Conservation (phyloP, 2,113 vertebrate species). For the Sander vitreus region DNA sequence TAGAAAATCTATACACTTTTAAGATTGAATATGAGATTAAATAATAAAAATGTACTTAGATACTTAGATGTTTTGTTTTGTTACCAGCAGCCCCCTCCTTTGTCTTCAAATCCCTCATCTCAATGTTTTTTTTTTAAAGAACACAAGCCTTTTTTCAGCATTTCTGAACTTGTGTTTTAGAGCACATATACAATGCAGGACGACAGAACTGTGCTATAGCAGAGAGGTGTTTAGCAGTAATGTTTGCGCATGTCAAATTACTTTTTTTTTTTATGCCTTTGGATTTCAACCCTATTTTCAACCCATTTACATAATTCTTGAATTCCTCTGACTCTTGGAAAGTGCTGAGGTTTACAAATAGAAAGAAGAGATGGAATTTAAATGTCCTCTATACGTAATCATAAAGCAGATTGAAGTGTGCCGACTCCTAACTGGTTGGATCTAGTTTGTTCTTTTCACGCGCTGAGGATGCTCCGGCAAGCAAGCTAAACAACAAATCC, state of each 20-base stretch:
- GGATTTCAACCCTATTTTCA: conserved; percentile 27
- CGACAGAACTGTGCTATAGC: not conserved
- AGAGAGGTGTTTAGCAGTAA: conserved; percentile 2
- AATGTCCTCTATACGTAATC: conserved; percentile 58
- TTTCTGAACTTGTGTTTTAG: conserved; percentile 15
- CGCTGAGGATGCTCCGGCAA: conserved; percentile 33
- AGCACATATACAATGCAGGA: not conserved
- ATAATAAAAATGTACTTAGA: no score
- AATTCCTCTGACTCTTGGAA: conserved; percentile 34
- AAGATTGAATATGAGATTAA: no score
- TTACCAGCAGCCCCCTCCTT: conserved; percentile 23
- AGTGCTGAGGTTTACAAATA: conserved; percentile 57
- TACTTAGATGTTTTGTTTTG: not conserved
- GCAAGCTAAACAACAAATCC: conserved; percentile 59
- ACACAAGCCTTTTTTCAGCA: not conserved
- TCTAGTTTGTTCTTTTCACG: conserved; percentile 39
- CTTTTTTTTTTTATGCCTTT: conserved; percentile 37
- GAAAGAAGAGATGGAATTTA: conserved; percentile 57
- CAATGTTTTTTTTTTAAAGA: not conserved
- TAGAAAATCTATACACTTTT: no score
- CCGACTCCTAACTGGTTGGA: not conserved
- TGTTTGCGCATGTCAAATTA: conserved; percentile 5
- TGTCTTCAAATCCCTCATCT: conserved; percentile 22
- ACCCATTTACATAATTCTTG: conserved; percentile 30
- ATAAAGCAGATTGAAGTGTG: conserved; percentile 21